Evolutionary conservation across 2,113 vertebrate genomes (phyloP), one percentile per base, ranked within the genome.

Genomic region (Leucosticte australis): DNA sequence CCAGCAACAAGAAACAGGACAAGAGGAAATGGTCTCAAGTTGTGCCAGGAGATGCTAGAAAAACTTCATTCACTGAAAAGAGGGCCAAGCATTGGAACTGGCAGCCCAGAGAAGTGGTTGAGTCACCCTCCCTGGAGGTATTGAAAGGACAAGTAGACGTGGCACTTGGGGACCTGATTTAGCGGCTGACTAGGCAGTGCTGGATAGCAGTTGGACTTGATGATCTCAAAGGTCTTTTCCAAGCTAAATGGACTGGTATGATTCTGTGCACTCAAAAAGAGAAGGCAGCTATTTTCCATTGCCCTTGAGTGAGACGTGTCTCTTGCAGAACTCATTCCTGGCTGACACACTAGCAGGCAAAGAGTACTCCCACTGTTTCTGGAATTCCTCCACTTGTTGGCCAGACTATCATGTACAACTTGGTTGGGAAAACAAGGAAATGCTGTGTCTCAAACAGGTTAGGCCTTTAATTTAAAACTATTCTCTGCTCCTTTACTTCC

Each of bases 401-500:
- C 52, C 28, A 77, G 68, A 77, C n/a, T 68, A 52, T 26, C 71
- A 39, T 22, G 42, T 47, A 76, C 86, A 53, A 69, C 69, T 80
- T 74, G 28, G 37, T 70, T 60, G 60, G 59, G 46, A 93, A 95
- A 93, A 93, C 60, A 86, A 74, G 56, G 30, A 88, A 93, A 90
- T 7, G 11, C 27, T 71, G 15, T 76, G 23, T 78, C 80, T 79
- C 30, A 81, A 90, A 81, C 83, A 86, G 50, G 67, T 92, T 86
- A 93, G 44, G 53, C 28, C 50, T 87, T 80, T 76, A 63, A 89
- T 85, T 81, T 96, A 75, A 88, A 96, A 62, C 41, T 87, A 42
- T 71, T 84, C 52, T 68, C 37, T 64, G 26, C 35, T 87, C 35
- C 44, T 90, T 80, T 83, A 18, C 56, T 90, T 95, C 44, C 35